phyloP scores from a whole-genome alignment of 2,888 invertebrate species.

The Amiota minor region DNA sequence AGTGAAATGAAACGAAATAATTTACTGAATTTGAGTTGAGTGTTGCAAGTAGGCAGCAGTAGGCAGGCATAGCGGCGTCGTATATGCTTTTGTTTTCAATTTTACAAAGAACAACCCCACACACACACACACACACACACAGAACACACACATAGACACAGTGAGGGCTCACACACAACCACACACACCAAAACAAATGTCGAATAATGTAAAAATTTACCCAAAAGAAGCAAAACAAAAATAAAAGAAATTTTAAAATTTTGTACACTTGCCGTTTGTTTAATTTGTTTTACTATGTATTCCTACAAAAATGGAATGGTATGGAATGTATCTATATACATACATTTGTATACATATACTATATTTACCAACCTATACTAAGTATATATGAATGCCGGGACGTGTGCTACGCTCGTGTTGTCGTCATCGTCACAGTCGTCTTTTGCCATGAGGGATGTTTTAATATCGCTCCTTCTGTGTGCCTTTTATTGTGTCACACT shows the following conservation, averaged over 20 bases:
- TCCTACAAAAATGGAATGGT: background rate
- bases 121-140: background rate
- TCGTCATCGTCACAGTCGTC: conserved; percentile 32
- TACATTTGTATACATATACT: conserved; percentile 40
- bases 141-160: background rate
- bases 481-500: conserved; percentile 9
- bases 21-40: background rate
- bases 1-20: background rate
- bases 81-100: background rate
- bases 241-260: conserved; percentile 48
- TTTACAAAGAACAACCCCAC: background rate
- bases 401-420: conserved; percentile 32
- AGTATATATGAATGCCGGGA: conserved; percentile 35
- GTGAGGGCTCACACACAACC: background rate
- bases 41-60: background rate
- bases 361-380: conserved; percentile 46
- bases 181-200: background rate
- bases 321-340: conserved; percentile 22
- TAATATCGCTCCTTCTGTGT: conserved; percentile 28
- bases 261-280: conserved; percentile 57
- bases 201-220: conserved; percentile 27
- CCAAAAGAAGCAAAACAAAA: conserved; percentile 30
- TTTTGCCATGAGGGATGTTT: conserved; percentile 29
- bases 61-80: background rate
- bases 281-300: conserved; percentile 48